These are phyloP conservation scores for Synanceia verrucosa DNA, from an alignment of 2,797 vertebrate genomes.

Conservation along the genomic window DNA sequence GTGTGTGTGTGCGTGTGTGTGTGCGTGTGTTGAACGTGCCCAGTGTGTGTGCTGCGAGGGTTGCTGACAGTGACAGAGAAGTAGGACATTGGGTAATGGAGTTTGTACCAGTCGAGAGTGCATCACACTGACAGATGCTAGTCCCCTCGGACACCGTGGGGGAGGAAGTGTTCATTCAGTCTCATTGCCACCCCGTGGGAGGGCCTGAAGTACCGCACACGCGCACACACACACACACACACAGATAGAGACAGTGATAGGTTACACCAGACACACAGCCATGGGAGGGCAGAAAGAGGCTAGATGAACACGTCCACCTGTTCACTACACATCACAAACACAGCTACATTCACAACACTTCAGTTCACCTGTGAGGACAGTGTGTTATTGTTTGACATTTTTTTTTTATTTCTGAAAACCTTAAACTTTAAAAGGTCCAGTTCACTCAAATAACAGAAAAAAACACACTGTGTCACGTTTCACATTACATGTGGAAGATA, in stretches of 20 bases:
- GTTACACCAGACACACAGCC: constrained; percentile 22
- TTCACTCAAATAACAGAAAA: background rate
- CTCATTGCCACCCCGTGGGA: constrained; percentile 60
- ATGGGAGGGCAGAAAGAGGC: constrained; percentile 2
- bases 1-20: background rate
- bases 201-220: constrained; percentile 32
- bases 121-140: constrained; percentile 73
- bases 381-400: background rate
- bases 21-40: constrained; percentile 4
- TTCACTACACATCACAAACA: background rate
- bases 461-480: background rate
- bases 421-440: background rate
- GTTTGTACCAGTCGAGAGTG: constrained; percentile 70
- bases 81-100: constrained; percentile 74
- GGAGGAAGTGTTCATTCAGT: constrained; percentile 65
- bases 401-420: background rate
- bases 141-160: constrained; percentile 65
- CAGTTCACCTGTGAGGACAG: background rate
- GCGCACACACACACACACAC: constrained; percentile 11
- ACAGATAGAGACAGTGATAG: constrained; percentile 30
- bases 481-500: too few relatives aligned
- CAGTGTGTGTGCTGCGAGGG: constrained; percentile 25
- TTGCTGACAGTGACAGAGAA: constrained; percentile 68
- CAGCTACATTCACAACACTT: background rate
- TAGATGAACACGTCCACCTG: background rate